phyloP scores from a whole-genome alignment of 2,888 invertebrate species.

The Pollenia angustigena region DNA sequence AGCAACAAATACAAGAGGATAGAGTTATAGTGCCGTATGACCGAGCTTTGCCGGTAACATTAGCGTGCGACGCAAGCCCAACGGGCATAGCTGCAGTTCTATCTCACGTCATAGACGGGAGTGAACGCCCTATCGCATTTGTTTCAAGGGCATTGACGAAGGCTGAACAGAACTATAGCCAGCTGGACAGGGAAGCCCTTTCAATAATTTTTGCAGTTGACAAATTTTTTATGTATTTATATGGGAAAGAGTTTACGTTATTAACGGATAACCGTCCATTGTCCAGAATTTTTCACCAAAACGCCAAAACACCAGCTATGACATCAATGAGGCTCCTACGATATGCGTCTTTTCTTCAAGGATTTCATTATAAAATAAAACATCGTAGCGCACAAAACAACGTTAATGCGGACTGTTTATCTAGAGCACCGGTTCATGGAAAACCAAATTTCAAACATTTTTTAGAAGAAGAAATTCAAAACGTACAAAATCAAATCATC shows the following conservation, averaged over 20 bases:
- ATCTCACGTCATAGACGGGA: background rate
- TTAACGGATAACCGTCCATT: background rate
- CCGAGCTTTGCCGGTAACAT: background rate
- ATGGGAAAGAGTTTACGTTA: conserved; percentile 1
- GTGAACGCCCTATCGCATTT: too few relatives aligned
- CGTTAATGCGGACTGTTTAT: background rate
- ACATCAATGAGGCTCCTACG: background rate
- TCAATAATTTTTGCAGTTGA: conserved; percentile 15
- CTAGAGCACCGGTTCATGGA: conserved; percentile 31
- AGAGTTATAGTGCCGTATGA: background rate
- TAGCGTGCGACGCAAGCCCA: conserved; percentile 26
- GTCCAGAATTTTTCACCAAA: background rate
- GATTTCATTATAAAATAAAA: background rate
- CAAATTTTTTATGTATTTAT: background rate
- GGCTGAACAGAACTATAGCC: conserved; percentile 30
- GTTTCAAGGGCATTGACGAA: background rate
- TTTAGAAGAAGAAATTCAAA: conserved; percentile 32
- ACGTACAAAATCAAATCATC: conserved; percentile 31
- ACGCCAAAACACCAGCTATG: background rate
- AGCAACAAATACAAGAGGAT: too few relatives aligned
- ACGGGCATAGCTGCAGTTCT: conserved; percentile 1
- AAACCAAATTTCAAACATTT: conserved; percentile 24
- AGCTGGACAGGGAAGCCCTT: conserved; percentile 30
- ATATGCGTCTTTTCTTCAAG: background rate
- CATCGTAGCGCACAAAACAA: background rate